Conservation (phyloP, 1,140 invertebrate genomes). For the Phocides pigmalion region DNA sequence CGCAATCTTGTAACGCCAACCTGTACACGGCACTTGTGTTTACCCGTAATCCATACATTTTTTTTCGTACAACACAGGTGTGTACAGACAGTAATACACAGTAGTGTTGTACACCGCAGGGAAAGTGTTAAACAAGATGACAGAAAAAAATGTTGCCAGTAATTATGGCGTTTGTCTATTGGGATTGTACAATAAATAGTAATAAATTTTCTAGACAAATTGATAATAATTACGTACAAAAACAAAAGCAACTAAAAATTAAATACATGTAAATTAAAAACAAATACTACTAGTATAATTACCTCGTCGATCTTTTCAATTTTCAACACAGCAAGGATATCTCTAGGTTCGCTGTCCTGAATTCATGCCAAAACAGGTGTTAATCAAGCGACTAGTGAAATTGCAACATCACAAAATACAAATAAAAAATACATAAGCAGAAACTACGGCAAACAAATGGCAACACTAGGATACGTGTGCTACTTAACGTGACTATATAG, state of each 20-base stretch:
- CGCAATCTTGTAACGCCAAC: too few relatives aligned
- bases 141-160: too few relatives aligned
- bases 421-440: slow-evolving; percentile 25
- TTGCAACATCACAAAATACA: slow-evolving; percentile 38
- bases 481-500: too few relatives aligned
- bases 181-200: too few relatives aligned
- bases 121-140: too few relatives aligned
- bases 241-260: slow-evolving; percentile 17
- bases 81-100: too few relatives aligned
- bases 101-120: too few relatives aligned
- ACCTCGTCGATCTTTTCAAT: slow-evolving; percentile 88
- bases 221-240: not conserved
- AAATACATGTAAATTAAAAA: slow-evolving; percentile 20
- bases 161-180: too few relatives aligned
- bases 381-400: slow-evolving; percentile 65
- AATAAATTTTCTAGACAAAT: too few relatives aligned
- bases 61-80: too few relatives aligned
- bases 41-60: too few relatives aligned
- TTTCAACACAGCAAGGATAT: slow-evolving; percentile 87
- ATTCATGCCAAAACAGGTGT: slow-evolving; percentile 80
- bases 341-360: slow-evolving; percentile 86
- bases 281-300: slow-evolving; percentile 61
- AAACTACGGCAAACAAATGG: not conserved
- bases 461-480: not conserved
- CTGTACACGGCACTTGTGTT: too few relatives aligned